Evolutionary conservation across 53 echinoderm and acorn worm species (phyloP), one percentile per base, ranked within the genome.

Genomic region (Stichopus horrens): DNA sequence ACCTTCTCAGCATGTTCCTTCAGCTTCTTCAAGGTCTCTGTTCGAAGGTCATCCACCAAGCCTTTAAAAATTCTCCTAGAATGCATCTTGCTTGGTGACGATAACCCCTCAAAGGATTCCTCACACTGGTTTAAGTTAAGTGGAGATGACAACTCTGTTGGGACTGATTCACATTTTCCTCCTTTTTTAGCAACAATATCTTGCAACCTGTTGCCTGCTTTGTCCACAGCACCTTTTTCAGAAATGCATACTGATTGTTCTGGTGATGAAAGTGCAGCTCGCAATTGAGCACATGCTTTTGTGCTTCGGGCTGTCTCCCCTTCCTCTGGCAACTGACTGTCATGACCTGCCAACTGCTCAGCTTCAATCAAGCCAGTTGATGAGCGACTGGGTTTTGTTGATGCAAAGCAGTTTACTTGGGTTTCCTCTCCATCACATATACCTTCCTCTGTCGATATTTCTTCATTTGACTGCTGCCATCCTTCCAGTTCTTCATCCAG

Each of bases 1-100:
- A 81, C 81, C 58, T 81, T 81, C 5, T 57, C 54, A 19, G 81
- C 22, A 23, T 81, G 81, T 81, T 56, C 57, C 81, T 81, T 81
- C 81, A 81, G 58, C 19, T 81, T 81, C 81, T 23, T 81, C 58
- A 57, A 57, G 4, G 58, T 56, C 57, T 81, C 81, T 81, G 81
- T n/a, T 56, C 81, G 56, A 8, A 81, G 81, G 4, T n/a, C 81
- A 81, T 56, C 19, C 21, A 81, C 81, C 81, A 81, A 21, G 55
- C 22, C 7, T 9, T 81, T 81, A 10, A 81, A 22, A 21, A 56
- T 57, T 81, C 9, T 58, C 21, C n/a, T 81, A 5, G 18, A 18
- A 7, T 56, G 9, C 21, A 58, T 7, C 5, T 58, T 13, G 52
- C 14, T 53, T 79, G 79, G 79, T 54, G 79, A 79, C 53, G 79